Evolutionary conservation across 2,888 invertebrate genomes (phyloP), one percentile per base, ranked within the genome.

Genomic region (Euclidia mi): DNA sequence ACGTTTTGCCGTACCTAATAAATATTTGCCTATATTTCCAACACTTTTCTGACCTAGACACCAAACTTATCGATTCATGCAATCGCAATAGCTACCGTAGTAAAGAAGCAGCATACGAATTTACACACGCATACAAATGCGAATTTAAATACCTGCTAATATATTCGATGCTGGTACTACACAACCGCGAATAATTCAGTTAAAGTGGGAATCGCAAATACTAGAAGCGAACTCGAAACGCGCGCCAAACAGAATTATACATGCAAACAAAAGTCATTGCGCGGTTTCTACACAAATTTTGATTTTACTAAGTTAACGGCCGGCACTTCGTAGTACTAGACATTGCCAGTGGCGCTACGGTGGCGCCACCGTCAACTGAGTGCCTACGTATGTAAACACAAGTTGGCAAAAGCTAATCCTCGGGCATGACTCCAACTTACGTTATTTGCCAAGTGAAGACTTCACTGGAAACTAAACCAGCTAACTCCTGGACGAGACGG

Each of bases 371-470:
- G 81, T 81, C 80, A 78, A 85, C 84, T 81, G 11, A 42, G 46
- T 47, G 60, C 32, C 46, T 69, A 71, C 73, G 76, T 78, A 78
- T 79, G 85, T 85, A 88, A 86, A 90, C 84, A 88, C 50, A 73
- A 81, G 83, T 85, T 81, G 75, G 84, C 78, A 74, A 86, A 85
- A 88, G 81, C 78, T 49, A 81, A 79, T 79, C 80, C 78, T 71
- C 60, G 65, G 77, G 78, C 76, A 76, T 67, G 73, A 65, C 74
- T 79, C 71, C 73, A 85, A 85, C 84, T 86, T 79, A 77, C 79
- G 81, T 83, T 89, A 89, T 90, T 89, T 87, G 82, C 84, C 58
- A 73, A 81, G 76, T 69, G 77, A 83, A 82, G 79, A 73, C 79
- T 78, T 76, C 67, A 79, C 81, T 86, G 72, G 77, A 73, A 75